Conservation (phyloP, 2,797 vertebrate genomes). For the Gallirallus australis region DNA sequence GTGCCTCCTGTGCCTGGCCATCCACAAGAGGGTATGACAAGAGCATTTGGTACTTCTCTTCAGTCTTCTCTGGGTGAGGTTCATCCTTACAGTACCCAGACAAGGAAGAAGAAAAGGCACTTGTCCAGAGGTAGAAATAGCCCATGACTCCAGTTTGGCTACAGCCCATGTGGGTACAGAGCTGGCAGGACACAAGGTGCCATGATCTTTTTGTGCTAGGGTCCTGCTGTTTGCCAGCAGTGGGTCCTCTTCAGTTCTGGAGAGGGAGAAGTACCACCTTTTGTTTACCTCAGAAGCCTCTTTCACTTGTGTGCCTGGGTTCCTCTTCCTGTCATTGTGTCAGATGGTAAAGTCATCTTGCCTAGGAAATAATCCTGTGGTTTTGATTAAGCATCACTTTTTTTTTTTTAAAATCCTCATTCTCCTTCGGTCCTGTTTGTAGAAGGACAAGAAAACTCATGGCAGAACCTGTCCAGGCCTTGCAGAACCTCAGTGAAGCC, state of each 20-base stretch:
- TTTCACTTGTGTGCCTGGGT: not conserved
- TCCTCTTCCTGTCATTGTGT: not conserved
- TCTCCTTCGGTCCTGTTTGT: not conserved
- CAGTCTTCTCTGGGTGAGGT: rapidly evolving
- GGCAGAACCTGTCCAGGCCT: not conserved
- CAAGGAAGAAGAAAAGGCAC: rapidly evolving
- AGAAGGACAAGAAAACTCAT: not conserved
- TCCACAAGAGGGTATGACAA: rapidly evolving
- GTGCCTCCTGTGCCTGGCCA: not conserved
- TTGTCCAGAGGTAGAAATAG: not conserved
- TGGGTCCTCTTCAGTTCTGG: not conserved
- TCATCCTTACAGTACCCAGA: not conserved
- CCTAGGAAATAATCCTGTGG: not conserved
- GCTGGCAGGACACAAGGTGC: not conserved
- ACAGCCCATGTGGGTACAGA: rapidly evolving
- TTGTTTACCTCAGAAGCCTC: not conserved
- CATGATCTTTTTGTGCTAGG: not conserved
- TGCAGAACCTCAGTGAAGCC: not conserved
- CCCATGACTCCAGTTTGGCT: not conserved
- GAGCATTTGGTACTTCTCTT: rapidly evolving
- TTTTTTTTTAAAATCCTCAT: not conserved
- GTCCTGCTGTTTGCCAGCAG: not conserved
- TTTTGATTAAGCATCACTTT: not conserved
- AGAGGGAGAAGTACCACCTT: not conserved
- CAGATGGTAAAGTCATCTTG: not conserved